These are phyloP conservation scores for Mythimna loreyi DNA, from an alignment of 2,888 invertebrate genomes.

Conservation along the genomic window DNA sequence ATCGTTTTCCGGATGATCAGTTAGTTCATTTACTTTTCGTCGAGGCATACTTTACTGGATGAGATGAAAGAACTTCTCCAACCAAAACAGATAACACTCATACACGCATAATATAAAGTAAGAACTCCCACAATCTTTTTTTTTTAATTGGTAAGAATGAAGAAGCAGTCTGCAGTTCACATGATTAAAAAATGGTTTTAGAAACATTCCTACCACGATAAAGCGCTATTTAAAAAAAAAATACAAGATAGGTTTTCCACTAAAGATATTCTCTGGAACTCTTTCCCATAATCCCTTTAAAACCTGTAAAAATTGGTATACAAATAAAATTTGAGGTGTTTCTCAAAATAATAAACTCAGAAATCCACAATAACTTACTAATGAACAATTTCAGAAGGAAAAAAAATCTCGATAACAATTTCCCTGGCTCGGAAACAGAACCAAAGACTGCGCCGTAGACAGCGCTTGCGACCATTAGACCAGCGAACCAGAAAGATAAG, in stretches of 20 bases:
- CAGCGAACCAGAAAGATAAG: constrained; percentile 12
- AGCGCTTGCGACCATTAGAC: neutral
- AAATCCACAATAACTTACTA: too few species aligned
- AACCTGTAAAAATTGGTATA: too few species aligned
- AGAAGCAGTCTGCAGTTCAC: constrained; percentile 15
- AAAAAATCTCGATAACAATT: neutral
- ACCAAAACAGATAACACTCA: neutral
- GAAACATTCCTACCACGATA: constrained; percentile 15
- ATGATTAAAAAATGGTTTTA: too few species aligned
- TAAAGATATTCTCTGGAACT: neutral
- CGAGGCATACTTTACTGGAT: neutral
- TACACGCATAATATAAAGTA: neutral
- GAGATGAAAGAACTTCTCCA: neutral
- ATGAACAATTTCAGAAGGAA: neutral
- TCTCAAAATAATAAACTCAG: too few species aligned
- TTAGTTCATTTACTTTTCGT: neutral
- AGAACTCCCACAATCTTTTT: constrained; percentile 2
- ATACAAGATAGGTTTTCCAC: neutral
- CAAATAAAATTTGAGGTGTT: too few species aligned
- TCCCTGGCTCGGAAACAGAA: neutral
- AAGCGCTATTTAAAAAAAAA: neutral
- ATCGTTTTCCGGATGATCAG: neutral
- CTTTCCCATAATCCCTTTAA: too few species aligned
- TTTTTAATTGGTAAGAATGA: neutral
- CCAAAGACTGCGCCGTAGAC: neutral